Conservation (phyloP, 2,888 invertebrate genomes). For the Stictocephala bisonia region DNA sequence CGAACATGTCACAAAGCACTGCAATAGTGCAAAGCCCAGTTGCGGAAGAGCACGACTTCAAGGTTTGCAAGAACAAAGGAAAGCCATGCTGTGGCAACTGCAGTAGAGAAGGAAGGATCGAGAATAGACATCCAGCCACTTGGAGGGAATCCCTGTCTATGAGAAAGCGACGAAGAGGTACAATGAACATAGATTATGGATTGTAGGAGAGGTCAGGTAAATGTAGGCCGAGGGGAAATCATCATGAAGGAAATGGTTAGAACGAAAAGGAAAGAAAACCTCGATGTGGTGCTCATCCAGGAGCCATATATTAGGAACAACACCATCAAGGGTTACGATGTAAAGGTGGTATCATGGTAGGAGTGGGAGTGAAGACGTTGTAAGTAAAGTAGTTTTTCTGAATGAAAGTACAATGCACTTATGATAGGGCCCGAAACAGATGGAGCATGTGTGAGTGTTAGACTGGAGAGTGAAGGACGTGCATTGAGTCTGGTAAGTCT, state of each 20-base stretch:
- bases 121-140: not conserved
- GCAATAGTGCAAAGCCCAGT: not conserved
- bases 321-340: not conserved
- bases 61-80: not conserved
- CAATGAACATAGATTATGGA: not conserved
- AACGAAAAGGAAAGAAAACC: too few species aligned
- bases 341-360: not conserved
- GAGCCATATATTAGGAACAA: not conserved
- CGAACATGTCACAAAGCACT: not conserved
- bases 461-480: not conserved
- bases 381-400: not conserved
- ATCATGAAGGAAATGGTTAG: too few species aligned
- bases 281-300: not conserved
- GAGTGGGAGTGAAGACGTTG: not conserved
- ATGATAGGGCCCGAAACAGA: not conserved
- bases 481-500: too few species aligned
- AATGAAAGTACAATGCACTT: not conserved
- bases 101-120: not conserved
- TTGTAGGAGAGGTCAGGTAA: not conserved
- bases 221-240: too few species aligned
- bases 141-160: not conserved
- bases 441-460: conserved; percentile 5
- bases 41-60: too few species aligned
- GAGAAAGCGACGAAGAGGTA: not conserved
- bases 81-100: not conserved